phyloP scores from a whole-genome alignment of 2,888 invertebrate species.

The Drosophila algonquin region DNA sequence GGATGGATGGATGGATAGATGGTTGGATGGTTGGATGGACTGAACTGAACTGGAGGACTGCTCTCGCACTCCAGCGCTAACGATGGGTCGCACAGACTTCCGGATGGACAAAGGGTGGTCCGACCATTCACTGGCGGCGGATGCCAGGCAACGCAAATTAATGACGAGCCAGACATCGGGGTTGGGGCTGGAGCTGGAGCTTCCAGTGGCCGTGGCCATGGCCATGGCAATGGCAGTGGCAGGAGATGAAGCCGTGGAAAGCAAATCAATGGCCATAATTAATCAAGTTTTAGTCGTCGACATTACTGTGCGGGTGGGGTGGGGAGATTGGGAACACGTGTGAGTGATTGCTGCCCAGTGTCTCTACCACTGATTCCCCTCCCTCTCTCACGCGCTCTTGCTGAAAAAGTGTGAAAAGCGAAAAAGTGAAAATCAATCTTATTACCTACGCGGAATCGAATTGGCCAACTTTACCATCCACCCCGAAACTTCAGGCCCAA shows the following conservation, averaged over 20 bases:
- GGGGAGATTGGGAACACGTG: slow-evolving; percentile 52
- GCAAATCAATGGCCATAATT: slow-evolving; percentile 79
- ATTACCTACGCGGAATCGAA: slow-evolving; percentile 67
- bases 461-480: slow-evolving; percentile 45
- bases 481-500: neutral
- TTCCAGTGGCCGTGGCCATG: neutral
- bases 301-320: slow-evolving; percentile 1
- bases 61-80: slow-evolving; percentile 4
- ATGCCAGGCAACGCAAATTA: slow-evolving; percentile 63
- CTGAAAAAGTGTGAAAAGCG: slow-evolving; percentile 46
- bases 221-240: slow-evolving; percentile 31
- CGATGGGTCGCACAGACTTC: neutral
- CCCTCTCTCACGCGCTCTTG: neutral
- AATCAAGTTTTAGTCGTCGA: slow-evolving; percentile 71
- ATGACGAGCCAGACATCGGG: slow-evolving; percentile 39
- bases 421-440: slow-evolving; percentile 80
- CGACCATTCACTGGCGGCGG: neutral
- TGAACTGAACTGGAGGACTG: neutral
- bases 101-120: neutral
- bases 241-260: slow-evolving; percentile 70
- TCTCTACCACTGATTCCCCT: neutral
- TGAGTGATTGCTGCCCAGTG: slow-evolving; percentile 66
- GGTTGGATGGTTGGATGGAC: neutral
- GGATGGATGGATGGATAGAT: neutral
- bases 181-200: too few species aligned